phyloP scores from a whole-genome alignment of 64 coral and sea anemone genomes.

The Montipora sp. region DNA sequence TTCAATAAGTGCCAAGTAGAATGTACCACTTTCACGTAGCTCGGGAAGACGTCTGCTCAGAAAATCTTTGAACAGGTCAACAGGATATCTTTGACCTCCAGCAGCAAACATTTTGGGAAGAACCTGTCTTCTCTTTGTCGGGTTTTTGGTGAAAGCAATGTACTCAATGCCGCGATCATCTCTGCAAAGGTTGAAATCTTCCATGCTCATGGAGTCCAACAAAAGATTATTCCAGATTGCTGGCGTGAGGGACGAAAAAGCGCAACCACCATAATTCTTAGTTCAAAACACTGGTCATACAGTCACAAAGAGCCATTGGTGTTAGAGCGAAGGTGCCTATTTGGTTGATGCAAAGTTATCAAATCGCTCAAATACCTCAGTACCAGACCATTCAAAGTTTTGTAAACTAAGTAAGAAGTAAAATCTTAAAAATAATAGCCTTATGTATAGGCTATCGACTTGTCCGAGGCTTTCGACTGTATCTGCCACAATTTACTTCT shows the following conservation, averaged over 20 bases:
- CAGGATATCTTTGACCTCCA: constrained; percentile 18
- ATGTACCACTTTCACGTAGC: neutral
- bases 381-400: neutral
- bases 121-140: constrained; percentile 2
- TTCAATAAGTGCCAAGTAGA: neutral
- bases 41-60: constrained; percentile 16
- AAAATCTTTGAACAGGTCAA: constrained; percentile 30
- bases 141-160: constrained; percentile 25
- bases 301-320: neutral
- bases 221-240: too few relatives aligned
- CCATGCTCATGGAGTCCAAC: neutral
- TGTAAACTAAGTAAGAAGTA: neutral
- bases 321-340: neutral
- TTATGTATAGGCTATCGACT: constrained; percentile 19
- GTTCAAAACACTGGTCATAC: too few relatives aligned
- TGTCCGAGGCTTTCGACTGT: too few relatives aligned
- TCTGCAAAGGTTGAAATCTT: constrained; percentile 37
- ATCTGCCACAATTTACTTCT: too few relatives aligned
- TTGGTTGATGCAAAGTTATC: neutral
- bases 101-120: constrained; percentile 44
- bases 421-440: constrained; percentile 22
- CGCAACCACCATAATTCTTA: too few relatives aligned
- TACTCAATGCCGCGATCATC: constrained; percentile 42
- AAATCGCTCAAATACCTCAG: neutral
- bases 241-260: too few relatives aligned